These are phyloP conservation scores for Cyanoramphus novaezelandiae DNA, from an alignment of 2,113 vertebrate species.

Conservation along the genomic window DNA sequence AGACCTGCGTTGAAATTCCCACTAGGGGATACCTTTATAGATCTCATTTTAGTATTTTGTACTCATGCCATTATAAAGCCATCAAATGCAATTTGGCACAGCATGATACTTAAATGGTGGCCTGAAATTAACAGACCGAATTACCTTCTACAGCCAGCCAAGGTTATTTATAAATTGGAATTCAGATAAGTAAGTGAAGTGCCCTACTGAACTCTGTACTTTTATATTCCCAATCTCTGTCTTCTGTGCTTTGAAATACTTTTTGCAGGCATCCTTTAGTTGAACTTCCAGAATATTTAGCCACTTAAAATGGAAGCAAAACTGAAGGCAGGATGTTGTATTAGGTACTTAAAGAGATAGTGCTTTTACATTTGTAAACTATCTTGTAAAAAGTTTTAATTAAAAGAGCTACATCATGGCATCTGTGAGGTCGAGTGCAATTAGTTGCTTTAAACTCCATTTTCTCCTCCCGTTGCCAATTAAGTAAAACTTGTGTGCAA, in stretches of 20 bases:
- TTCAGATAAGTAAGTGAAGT: constrained; percentile 59
- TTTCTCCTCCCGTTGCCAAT: constrained; percentile 9
- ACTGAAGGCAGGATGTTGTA: neutral
- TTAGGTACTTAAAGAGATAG: constrained; percentile 36
- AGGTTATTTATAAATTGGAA: constrained; percentile 72
- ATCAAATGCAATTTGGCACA: constrained; percentile 63
- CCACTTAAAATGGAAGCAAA: constrained; percentile 6
- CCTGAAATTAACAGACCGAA: constrained; percentile 47
- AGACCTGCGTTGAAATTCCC: neutral
- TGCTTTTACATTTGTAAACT: constrained; percentile 25
- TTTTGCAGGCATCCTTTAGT: neutral
- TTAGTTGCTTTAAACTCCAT: constrained; percentile 26
- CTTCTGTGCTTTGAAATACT: constrained; percentile 2
- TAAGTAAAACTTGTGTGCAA: constrained; percentile 34
- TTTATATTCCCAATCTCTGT: neutral
- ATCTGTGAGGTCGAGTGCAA: constrained; percentile 28
- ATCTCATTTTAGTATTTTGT: constrained; percentile 38
- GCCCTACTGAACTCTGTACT: neutral
- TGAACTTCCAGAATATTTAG: constrained; percentile 6
- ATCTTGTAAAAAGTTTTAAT: constrained; percentile 28
- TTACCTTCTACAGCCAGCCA: constrained; percentile 38
- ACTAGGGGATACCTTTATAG: constrained; percentile 56
- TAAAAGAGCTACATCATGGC: constrained; percentile 9
- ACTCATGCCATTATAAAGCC: constrained; percentile 43
- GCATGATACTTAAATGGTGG: constrained; percentile 58